A percentile compares a stretch with the other conserved stretches of the same genome.
Conservation (phyloP, 2,113 vertebrate species). For the human (Homo sapiens) region GRCh38 chr14:84273501-84274000, state of each 20-base stretch:
- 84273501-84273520: background rate
- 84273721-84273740: background rate
- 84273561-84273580: background rate
- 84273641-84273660: background rate
- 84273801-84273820: background rate
- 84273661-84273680: too few species aligned
- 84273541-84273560: background rate
- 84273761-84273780: background rate
- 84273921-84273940: too few species aligned
- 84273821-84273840: accelerated
- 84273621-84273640: background rate
- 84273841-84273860: too few species aligned
- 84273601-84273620: background rate
- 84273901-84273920: too few species aligned
- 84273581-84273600: background rate
- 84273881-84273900: too few species aligned
- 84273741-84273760: background rate
- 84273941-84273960: too few species aligned
- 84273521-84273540: conserved; percentile 3
- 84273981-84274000: too few species aligned
- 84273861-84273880: too few species aligned
- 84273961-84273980: too few species aligned
- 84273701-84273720: background rate
- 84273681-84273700: background rate
- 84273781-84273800: background rate